Conservation (phyloP, 2,888 invertebrate genomes). For the Caenorhabditis japonica region DNA sequence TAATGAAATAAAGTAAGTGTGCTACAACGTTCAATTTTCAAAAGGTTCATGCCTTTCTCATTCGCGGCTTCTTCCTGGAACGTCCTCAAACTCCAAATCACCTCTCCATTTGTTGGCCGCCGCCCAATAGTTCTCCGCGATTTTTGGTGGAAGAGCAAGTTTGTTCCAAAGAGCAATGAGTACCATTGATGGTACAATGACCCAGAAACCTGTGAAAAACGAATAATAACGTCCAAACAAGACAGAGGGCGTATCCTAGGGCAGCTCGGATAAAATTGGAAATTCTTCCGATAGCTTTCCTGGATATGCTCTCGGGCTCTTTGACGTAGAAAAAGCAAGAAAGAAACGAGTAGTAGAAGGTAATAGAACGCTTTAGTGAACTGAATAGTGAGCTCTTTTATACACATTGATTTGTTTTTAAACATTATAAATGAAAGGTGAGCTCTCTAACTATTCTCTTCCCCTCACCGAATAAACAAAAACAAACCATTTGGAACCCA, state of each 20-base stretch:
- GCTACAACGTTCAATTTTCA: too few species aligned
- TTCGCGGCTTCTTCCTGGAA: too few species aligned
- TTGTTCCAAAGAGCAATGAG: conserved; percentile 45
- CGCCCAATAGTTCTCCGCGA: conserved; percentile 41
- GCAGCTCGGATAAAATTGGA: conserved; percentile 38
- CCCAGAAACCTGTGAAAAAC: conserved; percentile 36
- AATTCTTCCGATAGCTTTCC: conserved; percentile 39
- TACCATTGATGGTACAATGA: conserved; percentile 36
- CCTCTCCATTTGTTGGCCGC: conserved; percentile 31
- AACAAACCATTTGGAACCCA: conserved; percentile 53
- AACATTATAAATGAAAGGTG: too few species aligned
- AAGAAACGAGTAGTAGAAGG: not conserved
- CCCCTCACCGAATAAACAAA: conserved; percentile 6
- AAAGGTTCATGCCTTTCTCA: too few species aligned
- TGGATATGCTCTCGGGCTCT: conserved; percentile 28
- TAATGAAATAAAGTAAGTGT: too few species aligned
- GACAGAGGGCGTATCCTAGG: conserved; percentile 40
- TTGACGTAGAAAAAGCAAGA: not conserved
- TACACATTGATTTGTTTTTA: too few species aligned
- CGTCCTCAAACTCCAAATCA: conserved; percentile 34
- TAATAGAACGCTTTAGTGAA: not conserved
- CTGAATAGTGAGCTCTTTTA: too few species aligned
- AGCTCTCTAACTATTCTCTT: not conserved
- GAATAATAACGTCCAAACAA: too few species aligned
- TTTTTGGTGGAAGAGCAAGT: conserved; percentile 44